Conservation (phyloP, 2,797 vertebrate genomes). For the Coranthus polyacanthus region DNA sequence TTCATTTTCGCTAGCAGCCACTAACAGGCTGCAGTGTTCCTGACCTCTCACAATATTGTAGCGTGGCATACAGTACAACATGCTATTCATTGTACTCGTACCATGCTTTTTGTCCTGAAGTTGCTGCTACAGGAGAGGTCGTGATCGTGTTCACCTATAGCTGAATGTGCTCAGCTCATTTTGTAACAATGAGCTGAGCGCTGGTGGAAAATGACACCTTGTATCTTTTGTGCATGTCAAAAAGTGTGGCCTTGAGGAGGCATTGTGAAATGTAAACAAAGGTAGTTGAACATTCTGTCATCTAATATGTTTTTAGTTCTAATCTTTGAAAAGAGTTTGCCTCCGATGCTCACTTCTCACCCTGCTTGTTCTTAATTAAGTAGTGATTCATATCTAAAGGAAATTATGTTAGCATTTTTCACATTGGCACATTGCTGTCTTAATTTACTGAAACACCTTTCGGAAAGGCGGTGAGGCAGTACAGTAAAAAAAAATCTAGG, state of each 20-base stretch:
- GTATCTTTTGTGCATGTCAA: background rate
- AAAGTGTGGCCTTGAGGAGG: background rate
- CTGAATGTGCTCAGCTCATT: constrained; percentile 16
- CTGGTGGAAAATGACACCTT: too few species aligned
- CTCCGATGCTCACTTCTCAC: too few species aligned
- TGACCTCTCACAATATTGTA: background rate
- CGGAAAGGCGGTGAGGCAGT: background rate
- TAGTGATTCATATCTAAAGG: constrained; percentile 21
- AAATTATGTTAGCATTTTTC: constrained; percentile 25
- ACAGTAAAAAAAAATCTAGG: constrained; percentile 22
- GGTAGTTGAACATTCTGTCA: background rate
- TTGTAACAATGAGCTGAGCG: background rate
- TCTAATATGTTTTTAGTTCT: constrained; percentile 2
- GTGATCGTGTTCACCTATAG: constrained; percentile 8
- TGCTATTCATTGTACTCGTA: background rate
- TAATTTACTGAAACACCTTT: constrained; percentile 9
- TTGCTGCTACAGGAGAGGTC: background rate
- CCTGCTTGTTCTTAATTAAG: constrained; percentile 37
- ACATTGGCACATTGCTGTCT: background rate
- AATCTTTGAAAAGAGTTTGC: constrained; percentile 22
- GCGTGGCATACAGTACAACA: background rate
- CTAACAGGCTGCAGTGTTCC: constrained; percentile 6
- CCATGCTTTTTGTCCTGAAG: constrained; percentile 3
- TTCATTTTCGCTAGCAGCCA: constrained; percentile 6
- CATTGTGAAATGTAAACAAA: constrained; percentile 1